These are phyloP conservation scores for Oxygymnocypris stewartii DNA, from an alignment of 2,113 vertebrate genomes.

Conservation along the genomic window DNA sequence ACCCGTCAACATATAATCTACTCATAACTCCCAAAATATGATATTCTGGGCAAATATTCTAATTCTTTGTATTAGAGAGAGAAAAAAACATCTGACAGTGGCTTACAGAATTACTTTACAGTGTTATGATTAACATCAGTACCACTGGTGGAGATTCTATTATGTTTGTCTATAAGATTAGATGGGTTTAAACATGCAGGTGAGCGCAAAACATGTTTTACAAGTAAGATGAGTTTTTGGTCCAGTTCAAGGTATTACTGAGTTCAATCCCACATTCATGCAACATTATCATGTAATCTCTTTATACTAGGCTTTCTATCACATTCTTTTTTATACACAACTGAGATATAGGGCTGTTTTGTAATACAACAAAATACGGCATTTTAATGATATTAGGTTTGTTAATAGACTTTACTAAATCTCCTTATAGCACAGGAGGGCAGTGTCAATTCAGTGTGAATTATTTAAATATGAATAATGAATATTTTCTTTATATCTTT, in stretches of 20 bases:
- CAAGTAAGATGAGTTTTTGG: slow-evolving; percentile 26
- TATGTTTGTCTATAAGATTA: not conserved
- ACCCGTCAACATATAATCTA: not conserved
- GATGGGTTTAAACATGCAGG: not conserved
- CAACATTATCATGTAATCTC: slow-evolving; percentile 39
- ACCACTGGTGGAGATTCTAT: not conserved
- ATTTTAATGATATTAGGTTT: not conserved
- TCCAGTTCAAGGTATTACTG: slow-evolving; percentile 34
- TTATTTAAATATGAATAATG: not conserved
- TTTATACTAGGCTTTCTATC: slow-evolving; percentile 1
- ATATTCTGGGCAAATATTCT: not conserved
- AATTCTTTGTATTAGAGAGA: not conserved
- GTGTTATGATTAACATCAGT: not conserved
- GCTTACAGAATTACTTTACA: not conserved
- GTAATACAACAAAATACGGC: not conserved
- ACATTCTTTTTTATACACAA: not conserved
- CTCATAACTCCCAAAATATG: not conserved
- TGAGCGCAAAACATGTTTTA: not conserved
- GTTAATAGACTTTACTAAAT: not conserved
- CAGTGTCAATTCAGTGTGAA: not conserved
- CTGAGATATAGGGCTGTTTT: not conserved
- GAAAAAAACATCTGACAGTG: not conserved
- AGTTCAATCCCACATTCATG: slow-evolving; percentile 21
- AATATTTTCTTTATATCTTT: not conserved
- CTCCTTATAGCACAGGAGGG: not conserved